Percentiles rank a stretch among this genome's conserved stretches.
These are phyloP conservation scores for Physella acuta DNA, from an alignment of 1,140 invertebrate genomes.

Conservation along the genomic window DNA sequence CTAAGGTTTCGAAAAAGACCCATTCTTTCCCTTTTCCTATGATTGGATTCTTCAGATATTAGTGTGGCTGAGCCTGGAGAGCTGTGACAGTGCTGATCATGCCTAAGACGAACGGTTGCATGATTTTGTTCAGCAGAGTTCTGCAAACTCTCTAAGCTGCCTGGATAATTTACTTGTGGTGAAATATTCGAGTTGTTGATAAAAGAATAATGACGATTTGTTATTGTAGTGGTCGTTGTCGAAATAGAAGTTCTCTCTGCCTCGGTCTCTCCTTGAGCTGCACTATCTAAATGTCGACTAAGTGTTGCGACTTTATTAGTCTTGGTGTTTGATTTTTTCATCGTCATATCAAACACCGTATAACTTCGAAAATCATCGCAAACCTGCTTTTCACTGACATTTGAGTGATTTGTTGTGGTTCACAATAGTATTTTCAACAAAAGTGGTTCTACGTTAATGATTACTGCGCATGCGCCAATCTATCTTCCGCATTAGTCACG, in stretches of 20 bases:
- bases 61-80: conserved; percentile 29
- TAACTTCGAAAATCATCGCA: conserved; percentile 1
- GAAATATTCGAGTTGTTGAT: background rate
- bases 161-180: background rate
- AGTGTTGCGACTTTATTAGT: conserved; percentile 30
- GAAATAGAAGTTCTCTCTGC: background rate
- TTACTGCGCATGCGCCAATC: conserved; percentile 34
- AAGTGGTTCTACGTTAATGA: background rate
- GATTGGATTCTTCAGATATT: conserved; percentile 28
- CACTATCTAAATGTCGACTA: conserved; percentile 32
- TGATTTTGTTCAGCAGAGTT: background rate
- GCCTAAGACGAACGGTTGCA: background rate
- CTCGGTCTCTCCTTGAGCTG: conserved; percentile 27
- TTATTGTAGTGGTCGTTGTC: background rate
- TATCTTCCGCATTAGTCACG: conserved; percentile 2
- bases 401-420: background rate
- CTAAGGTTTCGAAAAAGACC: conserved; percentile 46
- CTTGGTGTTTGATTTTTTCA: conserved; percentile 48
- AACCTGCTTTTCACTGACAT: background rate
- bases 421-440: background rate
- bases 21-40: conserved; percentile 48
- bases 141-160: background rate
- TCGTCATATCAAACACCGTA: conserved; percentile 30
- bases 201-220: background rate
- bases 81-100: conserved; percentile 26